Evolutionary conservation across 2,888 invertebrate species (phyloP), one percentile per base, ranked within the genome.

Genomic region (Andrena minutula): DNA sequence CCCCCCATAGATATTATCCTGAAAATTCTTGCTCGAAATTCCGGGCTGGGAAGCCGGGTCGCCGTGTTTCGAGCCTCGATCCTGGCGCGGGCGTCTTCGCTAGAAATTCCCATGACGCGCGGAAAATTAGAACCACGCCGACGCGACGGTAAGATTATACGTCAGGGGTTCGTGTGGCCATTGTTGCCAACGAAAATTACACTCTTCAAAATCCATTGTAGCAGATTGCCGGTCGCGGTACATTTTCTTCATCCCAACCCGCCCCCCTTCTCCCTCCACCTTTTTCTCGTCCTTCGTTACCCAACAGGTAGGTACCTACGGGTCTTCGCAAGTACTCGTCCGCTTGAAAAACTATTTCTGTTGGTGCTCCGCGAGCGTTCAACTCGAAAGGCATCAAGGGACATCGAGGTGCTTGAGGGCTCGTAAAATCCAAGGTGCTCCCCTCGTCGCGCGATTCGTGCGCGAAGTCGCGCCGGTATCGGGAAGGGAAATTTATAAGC

Each of bases 101-200:
- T 74, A 69, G 58, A 41, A 70, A 87, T 91, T 91, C 89, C 88
- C 90, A 91, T 86, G 90, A 82, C 84, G 84, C 84, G 78, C 75
- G 86, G 86, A 89, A 90, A 90, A 91, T 90, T 87, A 87, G 85
- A 83, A 88, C 79, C 77, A 78, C 77, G 77, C 78, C 82, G 82
- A 84, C 72, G 76, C 81, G 82, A 84, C 72, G 79, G 64, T 71
- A 86, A 91, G 84, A 91, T 91, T 91, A 91, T 87, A 91, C 83
- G 82, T 83, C 86, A 84, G 82, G 56, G 86, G 87, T 86, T 80
- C 85, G 77, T 82, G 87, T 85, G 86, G 88, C 89, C 80, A 90
- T 91, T 90, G 89, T 91, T 88, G 79, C 85, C 86, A 71, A 80
- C 79, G 84, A 86, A 91, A 91, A 92, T 92, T 91, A 90, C 86